Evolutionary conservation across 2,113 vertebrate species (phyloP).

Genomic region (Apteryx mantelli): DNA sequence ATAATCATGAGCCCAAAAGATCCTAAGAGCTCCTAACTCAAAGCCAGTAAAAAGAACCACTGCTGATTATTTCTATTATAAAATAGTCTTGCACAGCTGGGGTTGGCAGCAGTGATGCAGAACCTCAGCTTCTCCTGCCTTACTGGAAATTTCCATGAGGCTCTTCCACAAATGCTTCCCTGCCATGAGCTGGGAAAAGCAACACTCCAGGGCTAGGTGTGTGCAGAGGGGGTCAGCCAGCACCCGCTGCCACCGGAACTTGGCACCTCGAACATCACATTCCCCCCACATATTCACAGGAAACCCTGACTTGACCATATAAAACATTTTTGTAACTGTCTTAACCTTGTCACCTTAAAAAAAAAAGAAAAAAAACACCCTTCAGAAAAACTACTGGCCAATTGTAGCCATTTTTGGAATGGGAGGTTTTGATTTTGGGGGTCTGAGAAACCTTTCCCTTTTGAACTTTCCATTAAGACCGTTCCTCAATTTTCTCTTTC

Average conservation of each 20-base stretch:
- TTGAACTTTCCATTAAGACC: not conserved
- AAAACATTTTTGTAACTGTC: not conserved
- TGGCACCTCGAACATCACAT: not conserved
- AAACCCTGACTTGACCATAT: not conserved
- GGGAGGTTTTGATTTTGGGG: not conserved
- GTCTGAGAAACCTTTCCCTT: not conserved
- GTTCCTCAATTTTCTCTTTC: not conserved
- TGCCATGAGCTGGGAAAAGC: not conserved
- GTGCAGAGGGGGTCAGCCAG: not conserved
- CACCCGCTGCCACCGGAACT: not conserved
- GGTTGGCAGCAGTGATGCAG: not conserved
- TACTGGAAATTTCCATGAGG: not conserved
- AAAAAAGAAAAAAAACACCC: not conserved
- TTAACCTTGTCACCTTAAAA: not conserved
- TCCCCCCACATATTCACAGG: not conserved
- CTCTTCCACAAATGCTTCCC: not conserved
- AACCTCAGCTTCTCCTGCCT: not conserved
- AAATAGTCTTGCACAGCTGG: not conserved
- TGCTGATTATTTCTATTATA: not conserved
- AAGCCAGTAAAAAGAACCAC: not conserved
- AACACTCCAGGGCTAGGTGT: accelerated
- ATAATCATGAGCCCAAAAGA: not conserved
- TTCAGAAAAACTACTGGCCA: not conserved
- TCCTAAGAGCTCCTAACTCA: not conserved
- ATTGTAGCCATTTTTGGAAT: not conserved